Evolutionary conservation across 37 sponge, comb jelly and placozoan species (phyloP).

Genomic region (Oscarella lobularis): DNA sequence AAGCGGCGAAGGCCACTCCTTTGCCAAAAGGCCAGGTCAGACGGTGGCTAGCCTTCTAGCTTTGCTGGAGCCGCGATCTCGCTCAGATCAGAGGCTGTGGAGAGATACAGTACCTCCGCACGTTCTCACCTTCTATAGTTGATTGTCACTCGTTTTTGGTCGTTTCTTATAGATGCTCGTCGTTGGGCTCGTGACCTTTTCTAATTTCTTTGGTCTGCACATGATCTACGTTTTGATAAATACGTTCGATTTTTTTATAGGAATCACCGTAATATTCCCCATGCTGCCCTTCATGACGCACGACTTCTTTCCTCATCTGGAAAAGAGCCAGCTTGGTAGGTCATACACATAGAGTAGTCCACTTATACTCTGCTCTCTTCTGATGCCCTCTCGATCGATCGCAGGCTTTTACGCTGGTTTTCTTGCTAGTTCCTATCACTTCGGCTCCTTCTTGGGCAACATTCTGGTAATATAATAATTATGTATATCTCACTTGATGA

Average conservation of each 20-base stretch:
- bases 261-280: conserved; percentile 47
- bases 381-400: background rate
- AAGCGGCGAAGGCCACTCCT: too few relatives aligned
- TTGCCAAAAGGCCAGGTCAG: too few relatives aligned
- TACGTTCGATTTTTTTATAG: background rate
- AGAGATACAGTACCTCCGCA: too few relatives aligned
- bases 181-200: conserved; percentile 2
- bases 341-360: too few relatives aligned
- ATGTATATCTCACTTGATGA: background rate
- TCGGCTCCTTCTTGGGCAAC: conserved; percentile 63
- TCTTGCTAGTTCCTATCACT: conserved; percentile 53
- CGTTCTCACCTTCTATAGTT: too few relatives aligned
- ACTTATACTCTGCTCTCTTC: too few relatives aligned
- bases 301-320: conserved; percentile 77
- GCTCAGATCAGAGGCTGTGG: too few relatives aligned
- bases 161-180: conserved; percentile 10
- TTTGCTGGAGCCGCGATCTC: too few relatives aligned
- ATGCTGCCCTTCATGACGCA: conserved; percentile 83
- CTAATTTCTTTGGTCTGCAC: conserved; percentile 31
- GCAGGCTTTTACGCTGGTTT: conserved; percentile 62
- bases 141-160: too few relatives aligned
- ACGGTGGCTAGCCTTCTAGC: too few relatives aligned
- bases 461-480: conserved; percentile 4
- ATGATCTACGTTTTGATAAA: too few relatives aligned
- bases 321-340: conserved; percentile 49